Conservation (phyloP, 1,140 invertebrate species). For the Luehdorfia chinensis region DNA sequence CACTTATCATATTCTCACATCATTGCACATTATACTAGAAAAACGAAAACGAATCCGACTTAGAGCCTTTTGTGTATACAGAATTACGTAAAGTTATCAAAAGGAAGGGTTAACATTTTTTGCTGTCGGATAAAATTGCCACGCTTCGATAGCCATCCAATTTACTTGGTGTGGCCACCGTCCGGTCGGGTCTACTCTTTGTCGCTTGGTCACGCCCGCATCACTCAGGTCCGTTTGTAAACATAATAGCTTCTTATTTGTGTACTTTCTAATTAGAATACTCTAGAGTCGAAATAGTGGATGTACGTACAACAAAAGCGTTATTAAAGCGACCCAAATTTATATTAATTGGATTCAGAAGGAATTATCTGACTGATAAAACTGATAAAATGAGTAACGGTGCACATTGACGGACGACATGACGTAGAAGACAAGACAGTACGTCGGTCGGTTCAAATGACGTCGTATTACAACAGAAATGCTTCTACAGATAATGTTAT, state of each 20-base stretch:
- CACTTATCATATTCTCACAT: too few relatives aligned
- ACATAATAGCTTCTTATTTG: slow-evolving; percentile 62
- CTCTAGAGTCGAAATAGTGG: slow-evolving; percentile 31
- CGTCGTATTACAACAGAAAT: too few relatives aligned
- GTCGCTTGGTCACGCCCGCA: slow-evolving; percentile 60
- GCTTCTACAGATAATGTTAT: too few relatives aligned
- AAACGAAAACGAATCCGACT: slow-evolving; percentile 20
- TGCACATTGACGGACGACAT: slow-evolving; percentile 7
- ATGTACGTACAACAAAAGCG: slow-evolving; percentile 31
- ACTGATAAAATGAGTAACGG: slow-evolving; percentile 32
- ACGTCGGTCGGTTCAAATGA: too few relatives aligned
- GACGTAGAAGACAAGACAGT: too few relatives aligned
- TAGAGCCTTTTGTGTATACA: slow-evolving; percentile 54
- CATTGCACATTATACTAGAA: neutral
- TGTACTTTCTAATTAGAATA: slow-evolving; percentile 70
- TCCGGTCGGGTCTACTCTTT: slow-evolving; percentile 45
- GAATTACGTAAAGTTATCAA: slow-evolving; percentile 59
- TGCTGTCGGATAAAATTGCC: slow-evolving; percentile 56
- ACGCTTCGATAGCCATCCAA: slow-evolving; percentile 66
- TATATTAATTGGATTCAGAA: slow-evolving; percentile 47
- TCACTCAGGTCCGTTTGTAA: slow-evolving; percentile 33
- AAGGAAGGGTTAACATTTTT: slow-evolving; percentile 62
- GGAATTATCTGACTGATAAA: neutral
- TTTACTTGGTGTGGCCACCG: slow-evolving; percentile 54
- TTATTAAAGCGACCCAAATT: slow-evolving; percentile 33